Conservation (phyloP, 2,797 vertebrate species). For the Thunnus albacares region DNA sequence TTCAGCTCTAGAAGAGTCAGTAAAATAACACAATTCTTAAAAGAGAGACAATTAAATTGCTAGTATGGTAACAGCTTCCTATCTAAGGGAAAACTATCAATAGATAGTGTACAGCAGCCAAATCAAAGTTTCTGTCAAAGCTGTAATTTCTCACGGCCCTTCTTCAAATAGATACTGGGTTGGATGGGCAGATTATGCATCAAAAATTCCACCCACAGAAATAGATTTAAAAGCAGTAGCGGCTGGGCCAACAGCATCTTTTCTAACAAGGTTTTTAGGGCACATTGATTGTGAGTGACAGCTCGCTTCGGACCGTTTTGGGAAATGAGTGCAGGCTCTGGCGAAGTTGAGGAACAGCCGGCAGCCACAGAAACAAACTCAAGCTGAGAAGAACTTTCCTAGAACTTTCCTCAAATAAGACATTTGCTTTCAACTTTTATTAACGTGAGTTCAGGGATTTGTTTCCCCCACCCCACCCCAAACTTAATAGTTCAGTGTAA, state of each 20-base stretch:
- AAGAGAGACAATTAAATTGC: too few species aligned
- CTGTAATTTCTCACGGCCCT: constrained; percentile 50
- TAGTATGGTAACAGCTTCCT: background rate
- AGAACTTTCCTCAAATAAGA: constrained; percentile 60
- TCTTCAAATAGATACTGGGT: constrained; percentile 62
- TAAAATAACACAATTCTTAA: too few species aligned
- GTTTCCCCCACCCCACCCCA: constrained; percentile 6
- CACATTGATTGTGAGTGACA: constrained; percentile 77
- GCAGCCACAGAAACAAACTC: constrained; percentile 50
- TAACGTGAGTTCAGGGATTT: constrained; percentile 46
- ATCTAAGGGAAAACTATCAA: constrained; percentile 31
- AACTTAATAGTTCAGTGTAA: constrained; percentile 45
- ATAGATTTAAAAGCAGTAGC: constrained; percentile 72
- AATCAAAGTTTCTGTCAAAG: constrained; percentile 49
- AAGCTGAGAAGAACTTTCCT: constrained; percentile 59
- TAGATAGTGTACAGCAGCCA: constrained; percentile 22
- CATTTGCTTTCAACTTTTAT: constrained; percentile 58
- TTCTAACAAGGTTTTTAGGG: constrained; percentile 79
- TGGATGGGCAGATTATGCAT: constrained; percentile 55
- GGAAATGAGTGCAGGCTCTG: constrained; percentile 66
- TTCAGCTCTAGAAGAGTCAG: too few species aligned
- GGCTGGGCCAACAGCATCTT: constrained; percentile 71
- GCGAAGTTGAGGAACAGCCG: constrained; percentile 70
- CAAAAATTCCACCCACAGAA: constrained; percentile 59
- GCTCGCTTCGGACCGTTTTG: constrained; percentile 66